A percentile compares a stretch with the other conserved stretches of the same genome.
phyloP scores from a whole-genome alignment of 2,888 invertebrate species.

The Pachymerium ferrugineum region DNA sequence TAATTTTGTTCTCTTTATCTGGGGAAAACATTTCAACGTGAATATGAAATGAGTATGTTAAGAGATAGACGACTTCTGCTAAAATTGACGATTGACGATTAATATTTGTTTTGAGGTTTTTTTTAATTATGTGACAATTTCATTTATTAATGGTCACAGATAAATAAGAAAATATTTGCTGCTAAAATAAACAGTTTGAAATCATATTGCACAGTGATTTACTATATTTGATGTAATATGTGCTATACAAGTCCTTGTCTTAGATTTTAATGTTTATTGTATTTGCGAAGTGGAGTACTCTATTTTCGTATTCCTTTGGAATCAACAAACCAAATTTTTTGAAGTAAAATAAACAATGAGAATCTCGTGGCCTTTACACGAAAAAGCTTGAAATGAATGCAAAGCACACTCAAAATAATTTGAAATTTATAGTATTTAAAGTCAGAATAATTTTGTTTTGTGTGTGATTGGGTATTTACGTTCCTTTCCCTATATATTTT shows the following conservation, averaged over 20 bases:
- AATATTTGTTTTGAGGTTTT: no score
- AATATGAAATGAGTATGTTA: neutral
- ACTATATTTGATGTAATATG: constrained; percentile 4
- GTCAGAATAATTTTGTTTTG: neutral
- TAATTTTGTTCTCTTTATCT: no score
- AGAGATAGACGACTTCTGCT: no score
- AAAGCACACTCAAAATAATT: neutral
- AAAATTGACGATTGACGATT: no score
- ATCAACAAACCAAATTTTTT: constrained; percentile 11
- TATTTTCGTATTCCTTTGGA: constrained; percentile 23
- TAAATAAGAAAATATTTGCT: neutral
- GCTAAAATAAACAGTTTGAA: constrained; percentile 1
- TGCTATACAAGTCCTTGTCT: constrained; percentile 9
- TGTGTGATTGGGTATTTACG: constrained; percentile 13
- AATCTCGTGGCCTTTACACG: constrained; percentile 27
- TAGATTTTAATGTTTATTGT: neutral
- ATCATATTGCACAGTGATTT: neutral
- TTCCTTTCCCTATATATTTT: neutral
- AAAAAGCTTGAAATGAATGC: neutral
- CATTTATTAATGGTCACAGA: neutral
- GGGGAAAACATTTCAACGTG: neutral
- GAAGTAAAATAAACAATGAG: constrained; percentile 7
- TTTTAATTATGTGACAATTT: no score
- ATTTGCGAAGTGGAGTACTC: constrained; percentile 11
- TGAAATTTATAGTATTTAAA: neutral